Base-by-base conservation (phyloP, 2,797 vertebrate genomes). In the Acanthurus tractus region DNA sequence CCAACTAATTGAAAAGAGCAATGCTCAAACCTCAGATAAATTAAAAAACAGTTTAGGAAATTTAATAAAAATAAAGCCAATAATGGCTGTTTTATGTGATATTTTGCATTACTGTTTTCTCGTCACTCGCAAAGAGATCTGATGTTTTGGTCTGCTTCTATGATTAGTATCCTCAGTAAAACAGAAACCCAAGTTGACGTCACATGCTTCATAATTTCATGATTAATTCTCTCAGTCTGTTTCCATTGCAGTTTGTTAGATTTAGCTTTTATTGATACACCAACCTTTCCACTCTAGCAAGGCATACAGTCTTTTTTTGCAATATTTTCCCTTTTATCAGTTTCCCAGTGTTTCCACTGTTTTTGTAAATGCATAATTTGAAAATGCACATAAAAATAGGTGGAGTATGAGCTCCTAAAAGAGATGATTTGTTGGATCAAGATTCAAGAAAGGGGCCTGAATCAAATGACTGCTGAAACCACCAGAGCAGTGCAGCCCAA, bases 401-500 rank as follows among this genome's bases (percentile, higher is more conserved):
- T 17, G 23, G 25, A 63, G 66, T 36, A 3, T 48, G 36, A 63
- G 29, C 55, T 23, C 62, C 59, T 40, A 4, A 45, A 68, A 57
- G 49, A 75, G 46, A 71, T 12, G 23, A 62, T 48, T 70, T 63
- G 45, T 44, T 66, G 69, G 48, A 71, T 71, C 8, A 22, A 20
- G 40, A 50, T 8, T 63, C 54, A 77, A 62, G 65, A 2, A 63
- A 45, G 14, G 18, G 53, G 49, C 49, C 56, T 40, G 44, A 78
- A 25, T 61, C 25, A 52, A 71, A 23, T 34, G 58, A 69, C 64
- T 58, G 63, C 63, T 81, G 29, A 85, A 87, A 74, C 62, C 70
- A 40, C 48, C 34, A 49, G 63, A 77, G 54, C 81, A 52, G 56
- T 57, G 61, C 63, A 54, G 74, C 63, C 74, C 74, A 86, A 86